phyloP scores from a whole-genome alignment of 2,797 vertebrate species.

The Columba guinea region DNA sequence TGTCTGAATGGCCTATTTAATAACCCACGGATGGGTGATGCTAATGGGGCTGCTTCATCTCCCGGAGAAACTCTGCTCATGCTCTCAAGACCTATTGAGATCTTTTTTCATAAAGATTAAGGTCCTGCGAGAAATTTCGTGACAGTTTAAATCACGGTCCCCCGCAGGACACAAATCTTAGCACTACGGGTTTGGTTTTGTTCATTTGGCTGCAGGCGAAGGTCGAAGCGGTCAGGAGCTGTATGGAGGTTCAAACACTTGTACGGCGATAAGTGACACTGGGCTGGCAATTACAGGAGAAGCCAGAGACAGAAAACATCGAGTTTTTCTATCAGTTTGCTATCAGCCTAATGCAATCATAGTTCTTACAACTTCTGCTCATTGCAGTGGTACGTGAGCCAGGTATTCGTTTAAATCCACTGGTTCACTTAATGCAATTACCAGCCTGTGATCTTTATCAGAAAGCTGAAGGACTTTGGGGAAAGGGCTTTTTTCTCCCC shows the following conservation, averaged over 20 bases:
- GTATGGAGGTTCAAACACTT: neutral
- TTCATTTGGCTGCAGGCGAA: neutral
- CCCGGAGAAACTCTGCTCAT: neutral
- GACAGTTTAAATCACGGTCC: neutral
- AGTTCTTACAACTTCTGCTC: neutral
- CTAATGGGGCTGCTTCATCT: neutral
- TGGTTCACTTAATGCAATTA: neutral
- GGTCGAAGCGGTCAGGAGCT: neutral
- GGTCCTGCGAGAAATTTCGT: neutral
- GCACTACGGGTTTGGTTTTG: neutral
- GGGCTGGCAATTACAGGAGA: neutral
- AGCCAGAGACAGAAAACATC: neutral
- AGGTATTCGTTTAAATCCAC: neutral
- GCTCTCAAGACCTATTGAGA: neutral
- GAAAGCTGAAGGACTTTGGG: neutral
- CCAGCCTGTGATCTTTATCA: neutral
- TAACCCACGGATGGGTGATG: rapidly evolving
- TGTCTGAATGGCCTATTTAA: neutral
- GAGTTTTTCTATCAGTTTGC: neutral
- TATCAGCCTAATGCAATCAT: neutral
- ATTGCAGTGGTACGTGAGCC: neutral
- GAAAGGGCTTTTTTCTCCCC: neutral
- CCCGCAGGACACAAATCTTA: neutral
- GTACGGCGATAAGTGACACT: neutral
- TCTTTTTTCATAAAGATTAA: neutral